Evolutionary conservation across 2,797 vertebrate genomes (phyloP), one percentile per base, ranked within the genome.

Genomic region (Columba guinea): DNA sequence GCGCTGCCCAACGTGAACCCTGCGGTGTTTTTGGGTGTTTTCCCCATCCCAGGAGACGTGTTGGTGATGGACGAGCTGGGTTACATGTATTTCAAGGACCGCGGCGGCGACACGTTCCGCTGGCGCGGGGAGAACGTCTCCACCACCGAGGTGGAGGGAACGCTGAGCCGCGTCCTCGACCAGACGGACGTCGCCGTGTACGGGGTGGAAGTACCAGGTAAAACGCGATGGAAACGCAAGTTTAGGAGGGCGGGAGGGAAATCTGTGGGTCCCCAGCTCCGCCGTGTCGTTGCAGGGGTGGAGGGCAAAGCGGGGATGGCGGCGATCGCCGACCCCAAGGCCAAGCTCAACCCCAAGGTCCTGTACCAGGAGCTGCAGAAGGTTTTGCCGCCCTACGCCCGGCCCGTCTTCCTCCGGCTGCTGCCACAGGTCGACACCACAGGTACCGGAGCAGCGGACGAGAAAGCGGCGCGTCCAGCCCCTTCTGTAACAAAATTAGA

Each of bases 221-320:
- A 93, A 15, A 34, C 12, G n/a, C 41, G 41, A 44, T 15, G 41
- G 41, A 44, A 8, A 44, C 41, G 16, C 41, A 18, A 4, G 16
- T 44, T 17, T 16, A 18, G 41, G 41, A 18, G 41, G 41, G 16
- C 41, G 41, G 41, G 41, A 18, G 41, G 41, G 41, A 44, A 44
- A 44, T 15, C 7, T 7, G 16, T 6, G 41, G 17, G 41, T 44
- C 41, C 17, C 41, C 71, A 9, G 7, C 22, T n/a, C 39, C 26
- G 53, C 71, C 27, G 9, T 26, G 37, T 41, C 51, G 28, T 86
- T 84, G 2, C 95, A 99, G 99, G 98, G 35, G 98, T 98, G 91
- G 99, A 99, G 81, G 99, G 99, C 30, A 99, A 98, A 89, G 99
- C 99, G 0, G 98, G 99, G 27, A 99, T 99, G 99, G 99, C 98